Conservation (phyloP, 2,888 invertebrate species). For the Lasioglossum zephyrum region DNA sequence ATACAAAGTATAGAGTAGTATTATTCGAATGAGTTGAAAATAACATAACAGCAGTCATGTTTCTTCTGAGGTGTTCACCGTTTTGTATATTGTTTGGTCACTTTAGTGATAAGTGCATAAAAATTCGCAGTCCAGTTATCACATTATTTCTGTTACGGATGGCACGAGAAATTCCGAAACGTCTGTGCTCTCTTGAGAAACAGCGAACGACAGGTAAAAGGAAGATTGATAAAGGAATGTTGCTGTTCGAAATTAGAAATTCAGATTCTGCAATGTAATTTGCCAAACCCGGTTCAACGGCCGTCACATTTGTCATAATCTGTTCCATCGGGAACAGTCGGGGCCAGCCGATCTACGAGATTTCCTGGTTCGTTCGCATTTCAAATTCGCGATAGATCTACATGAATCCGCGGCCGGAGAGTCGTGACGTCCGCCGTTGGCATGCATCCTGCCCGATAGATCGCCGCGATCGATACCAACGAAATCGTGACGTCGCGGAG, state of each 20-base stretch:
- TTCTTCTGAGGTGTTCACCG: too few relatives aligned
- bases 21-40: too few relatives aligned
- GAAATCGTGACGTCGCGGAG: conserved; percentile 59
- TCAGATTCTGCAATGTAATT: conserved; percentile 1
- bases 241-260: background rate
- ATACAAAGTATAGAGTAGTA: too few relatives aligned
- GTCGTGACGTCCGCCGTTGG: conserved; percentile 48
- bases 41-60: too few relatives aligned
- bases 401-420: conserved; percentile 44
- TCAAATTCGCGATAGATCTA: conserved; percentile 54
- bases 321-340: background rate
- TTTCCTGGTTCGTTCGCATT: conserved; percentile 30
- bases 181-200: background rate
- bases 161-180: background rate
- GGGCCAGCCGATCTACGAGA: conserved; percentile 25
- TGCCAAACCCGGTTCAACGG: background rate
- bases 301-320: conserved; percentile 47
- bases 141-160: background rate
- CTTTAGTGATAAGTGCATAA: background rate
- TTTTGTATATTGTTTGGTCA: too few relatives aligned
- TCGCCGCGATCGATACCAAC: conserved; percentile 42
- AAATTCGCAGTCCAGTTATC: background rate
- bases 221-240: background rate
- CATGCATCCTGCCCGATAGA: conserved; percentile 55
- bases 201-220: background rate